Conservation (phyloP, 1,140 invertebrate species). For the Metopolophium dirhodum region DNA sequence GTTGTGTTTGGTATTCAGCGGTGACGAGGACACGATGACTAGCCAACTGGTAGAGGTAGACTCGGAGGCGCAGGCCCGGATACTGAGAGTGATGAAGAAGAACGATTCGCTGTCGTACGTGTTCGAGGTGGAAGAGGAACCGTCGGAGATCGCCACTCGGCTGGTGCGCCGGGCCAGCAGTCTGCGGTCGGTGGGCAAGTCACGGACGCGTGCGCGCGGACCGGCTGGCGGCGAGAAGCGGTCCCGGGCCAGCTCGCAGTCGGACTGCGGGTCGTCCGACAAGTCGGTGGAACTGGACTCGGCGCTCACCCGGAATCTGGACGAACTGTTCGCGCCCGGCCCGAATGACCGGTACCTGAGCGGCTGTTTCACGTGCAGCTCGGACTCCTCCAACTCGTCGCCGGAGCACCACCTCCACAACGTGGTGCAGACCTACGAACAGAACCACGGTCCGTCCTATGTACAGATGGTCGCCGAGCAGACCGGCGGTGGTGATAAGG, state of each 20-base stretch:
- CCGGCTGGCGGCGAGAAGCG: conserved; percentile 8
- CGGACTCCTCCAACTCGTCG: conserved; percentile 44
- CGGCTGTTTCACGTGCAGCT: conserved; percentile 35
- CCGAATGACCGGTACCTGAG: background rate
- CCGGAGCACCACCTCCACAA: conserved; percentile 20
- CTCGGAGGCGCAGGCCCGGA: conserved; percentile 63
- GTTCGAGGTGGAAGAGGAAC: conserved; percentile 77
- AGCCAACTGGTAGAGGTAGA: conserved; percentile 21
- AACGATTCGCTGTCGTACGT: conserved; percentile 84
- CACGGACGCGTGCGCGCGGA: background rate
- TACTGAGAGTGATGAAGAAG: conserved; percentile 82
- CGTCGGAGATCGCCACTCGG: conserved; percentile 65
- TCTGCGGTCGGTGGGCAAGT: conserved; percentile 52
- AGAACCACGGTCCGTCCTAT: conserved; percentile 10
- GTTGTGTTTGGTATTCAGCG: background rate
- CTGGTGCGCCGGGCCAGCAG: conserved; percentile 61
- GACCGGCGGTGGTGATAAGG: background rate
- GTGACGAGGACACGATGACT: conserved; percentile 34
- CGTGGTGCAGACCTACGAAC: conserved; percentile 22
- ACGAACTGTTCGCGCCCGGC: conserved; percentile 22
- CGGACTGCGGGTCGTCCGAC: background rate
- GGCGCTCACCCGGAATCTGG: background rate
- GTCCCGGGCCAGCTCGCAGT: background rate
- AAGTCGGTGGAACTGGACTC: conserved; percentile 43
- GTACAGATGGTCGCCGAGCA: conserved; percentile 5